A percentile compares a stretch with the other conserved stretches of the same genome.
Evolutionary conservation across 1,140 invertebrate species (phyloP).

Genomic region (Tetramorium parvispinum): DNA sequence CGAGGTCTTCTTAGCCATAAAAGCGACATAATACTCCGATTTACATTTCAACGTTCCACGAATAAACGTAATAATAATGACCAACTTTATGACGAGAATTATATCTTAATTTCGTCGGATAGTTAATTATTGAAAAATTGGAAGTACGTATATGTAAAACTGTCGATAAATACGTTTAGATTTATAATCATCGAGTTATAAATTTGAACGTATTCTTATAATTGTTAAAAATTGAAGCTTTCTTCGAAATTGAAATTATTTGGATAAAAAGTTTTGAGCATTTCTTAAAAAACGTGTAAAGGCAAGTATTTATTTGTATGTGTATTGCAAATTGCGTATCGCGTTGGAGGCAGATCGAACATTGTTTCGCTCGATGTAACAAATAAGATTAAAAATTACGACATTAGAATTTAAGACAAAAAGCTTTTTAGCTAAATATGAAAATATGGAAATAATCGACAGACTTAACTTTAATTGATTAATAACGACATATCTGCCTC

Average conservation of each 20-base stretch:
- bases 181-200: conserved; percentile 16
- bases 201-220: neutral
- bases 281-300: conserved; percentile 21
- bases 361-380: neutral
- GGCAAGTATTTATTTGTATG: conserved; percentile 8
- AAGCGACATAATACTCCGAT: conserved; percentile 49
- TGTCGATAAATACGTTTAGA: neutral
- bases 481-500: conserved; percentile 1
- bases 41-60: neutral
- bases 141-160: neutral
- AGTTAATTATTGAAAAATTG: conserved; percentile 2
- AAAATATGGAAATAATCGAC: neutral
- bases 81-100: neutral
- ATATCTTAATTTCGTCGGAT: no score
- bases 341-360: neutral
- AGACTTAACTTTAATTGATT: neutral
- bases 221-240: neutral
- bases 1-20: neutral
- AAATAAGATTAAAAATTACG: conserved; percentile 8
- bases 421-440: neutral
- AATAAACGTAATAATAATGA: neutral
- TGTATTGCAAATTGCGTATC: neutral
- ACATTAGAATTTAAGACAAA: conserved; percentile 14
- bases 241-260: neutral
- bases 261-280: neutral